Base-by-base conservation (phyloP, 2,113 vertebrate genomes). In the Rhadina sibilatrix region DNA sequence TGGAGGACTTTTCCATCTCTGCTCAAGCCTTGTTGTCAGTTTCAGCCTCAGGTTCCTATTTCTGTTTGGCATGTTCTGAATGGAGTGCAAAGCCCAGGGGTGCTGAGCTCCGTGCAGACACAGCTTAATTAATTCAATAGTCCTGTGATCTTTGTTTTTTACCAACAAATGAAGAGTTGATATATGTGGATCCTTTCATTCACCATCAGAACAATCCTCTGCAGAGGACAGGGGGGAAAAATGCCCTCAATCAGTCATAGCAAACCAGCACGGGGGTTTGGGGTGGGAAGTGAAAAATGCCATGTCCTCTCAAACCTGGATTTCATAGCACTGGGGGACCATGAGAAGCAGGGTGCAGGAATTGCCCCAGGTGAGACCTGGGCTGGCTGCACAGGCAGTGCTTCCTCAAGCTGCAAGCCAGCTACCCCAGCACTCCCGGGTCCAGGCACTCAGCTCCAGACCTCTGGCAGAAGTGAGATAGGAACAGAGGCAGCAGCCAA, bases 311-410 rank as follows among this genome's bases (percentile, higher is more conserved):
- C 11, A 37, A 59, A 76, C 21, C 40, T 6, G 69, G 40, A 33
- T 83, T 59, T 65, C 33, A 27, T 8, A 66, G 33, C 12, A 12
- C 11, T 0, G 17, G 15, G 30, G 60, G 19, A 18, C 2, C 35
- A 1, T 1, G 63, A 42, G 38, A 22, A 53, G 71, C 49, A 13
- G 60, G 0, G 1, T 6, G 2, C 3, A 30, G 49, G 13, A 37
- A 9, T 10, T 11, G 5, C 11, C 27, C 23, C 33, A 0, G 0
- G 3, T 22, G 33, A 52, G 33, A 49, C 6, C 5, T 47, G 57
- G 61, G 30, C 79, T 31, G 44, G 59, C 52, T 56, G 35, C 5
- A 12, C 15, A 59, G 66, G 6, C 9, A 57, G 77, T 0, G 1
- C 42, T 53, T 35, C 42, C 31, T 64, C n/a, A 40, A 60, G 14